A percentile compares a stretch with the other conserved stretches of the same genome.
phyloP scores from a whole-genome alignment of 2,113 vertebrate genomes.

The Syngnathus typhle region DNA sequence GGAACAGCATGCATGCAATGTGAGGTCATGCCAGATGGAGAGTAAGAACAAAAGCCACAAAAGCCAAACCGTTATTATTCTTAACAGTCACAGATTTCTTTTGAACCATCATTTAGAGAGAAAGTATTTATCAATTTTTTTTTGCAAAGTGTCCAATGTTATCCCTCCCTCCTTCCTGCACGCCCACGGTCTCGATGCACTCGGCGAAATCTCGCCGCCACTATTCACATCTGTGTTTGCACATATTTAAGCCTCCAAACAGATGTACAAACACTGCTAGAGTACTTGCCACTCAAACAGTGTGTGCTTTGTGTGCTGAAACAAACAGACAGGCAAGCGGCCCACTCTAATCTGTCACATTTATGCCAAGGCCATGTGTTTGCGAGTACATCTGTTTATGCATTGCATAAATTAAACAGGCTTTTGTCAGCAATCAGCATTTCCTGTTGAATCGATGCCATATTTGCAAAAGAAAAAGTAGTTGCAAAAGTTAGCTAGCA shows the following conservation, averaged over 20 bases:
- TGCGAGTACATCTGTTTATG: constrained; percentile 1
- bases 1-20: constrained; percentile 20
- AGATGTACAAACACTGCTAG: constrained; percentile 32
- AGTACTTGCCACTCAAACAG: constrained; percentile 22
- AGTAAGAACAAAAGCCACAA: constrained; percentile 14
- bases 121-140: constrained; percentile 43
- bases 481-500: background rate
- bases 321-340: constrained; percentile 11
- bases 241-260: constrained; percentile 18
- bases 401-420: constrained; percentile 16
- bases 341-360: constrained; percentile 6
- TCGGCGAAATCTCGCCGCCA: constrained; percentile 20
- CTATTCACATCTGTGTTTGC: constrained; percentile 27
- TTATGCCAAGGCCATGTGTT: constrained; percentile 1
- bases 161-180: constrained; percentile 32
- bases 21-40: constrained; percentile 27
- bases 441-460: constrained; percentile 9
- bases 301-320: constrained; percentile 19
- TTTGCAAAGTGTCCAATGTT: constrained; percentile 38
- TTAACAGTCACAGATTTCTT: constrained; percentile 36
- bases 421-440: constrained; percentile 21
- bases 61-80: constrained; percentile 45
- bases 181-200: constrained; percentile 31
- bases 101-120: constrained; percentile 33
- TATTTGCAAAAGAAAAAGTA: background rate